Evolutionary conservation across 2,113 vertebrate genomes (phyloP).

Genomic region (Bufo bufo): DNA sequence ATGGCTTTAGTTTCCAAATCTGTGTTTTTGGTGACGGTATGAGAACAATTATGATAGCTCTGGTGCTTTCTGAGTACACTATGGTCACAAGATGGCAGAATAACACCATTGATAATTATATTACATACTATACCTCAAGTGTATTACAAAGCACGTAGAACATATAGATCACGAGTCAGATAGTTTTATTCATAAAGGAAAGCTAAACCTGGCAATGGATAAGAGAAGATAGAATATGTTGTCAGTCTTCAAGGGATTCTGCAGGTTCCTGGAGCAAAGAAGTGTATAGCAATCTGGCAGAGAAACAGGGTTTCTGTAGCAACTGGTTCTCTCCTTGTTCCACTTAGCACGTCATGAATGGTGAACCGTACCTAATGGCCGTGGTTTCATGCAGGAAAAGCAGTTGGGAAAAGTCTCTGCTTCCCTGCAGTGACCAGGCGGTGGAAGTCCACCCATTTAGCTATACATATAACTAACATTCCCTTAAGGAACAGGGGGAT

Average conservation of each 20-base stretch:
- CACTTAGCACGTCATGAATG: background rate
- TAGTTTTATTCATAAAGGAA: background rate
- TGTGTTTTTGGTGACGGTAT: background rate
- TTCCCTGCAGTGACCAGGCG: background rate
- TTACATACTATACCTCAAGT: background rate
- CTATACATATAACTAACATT: background rate
- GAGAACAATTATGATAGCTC: too few species aligned
- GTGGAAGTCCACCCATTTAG: background rate
- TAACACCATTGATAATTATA: slow-evolving; percentile 19
- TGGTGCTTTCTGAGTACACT: background rate
- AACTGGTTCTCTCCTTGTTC: background rate
- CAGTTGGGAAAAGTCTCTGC: background rate
- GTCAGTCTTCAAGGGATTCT: background rate
- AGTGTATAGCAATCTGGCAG: background rate
- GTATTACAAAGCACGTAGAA: background rate
- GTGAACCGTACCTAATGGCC: background rate
- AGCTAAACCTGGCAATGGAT: background rate
- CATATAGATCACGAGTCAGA: background rate
- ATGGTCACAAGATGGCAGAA: slow-evolving; percentile 40
- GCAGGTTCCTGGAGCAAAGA: background rate
- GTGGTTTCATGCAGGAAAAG: background rate
- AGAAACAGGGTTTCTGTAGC: background rate
- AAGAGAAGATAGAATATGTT: background rate
- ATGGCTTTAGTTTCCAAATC: background rate
- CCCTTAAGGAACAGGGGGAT: background rate